Evolutionary conservation across 2,113 vertebrate genomes (phyloP).

Genomic region (Platanista minor): DNA sequence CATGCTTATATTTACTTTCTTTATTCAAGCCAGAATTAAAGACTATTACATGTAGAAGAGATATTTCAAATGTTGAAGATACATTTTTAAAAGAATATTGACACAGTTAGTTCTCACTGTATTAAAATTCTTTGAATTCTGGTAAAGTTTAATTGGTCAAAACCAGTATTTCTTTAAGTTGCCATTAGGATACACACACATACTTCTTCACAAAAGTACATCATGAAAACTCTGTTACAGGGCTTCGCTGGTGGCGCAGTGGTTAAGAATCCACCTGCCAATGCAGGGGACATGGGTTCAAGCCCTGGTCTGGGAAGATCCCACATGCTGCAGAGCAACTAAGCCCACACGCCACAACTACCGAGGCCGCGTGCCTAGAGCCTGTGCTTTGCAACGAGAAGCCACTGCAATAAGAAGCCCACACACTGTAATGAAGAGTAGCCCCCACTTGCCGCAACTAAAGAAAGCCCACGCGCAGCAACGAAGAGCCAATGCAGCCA

Average conservation of each 20-base stretch:
- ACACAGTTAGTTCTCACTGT: not conserved
- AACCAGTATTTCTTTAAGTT: not conserved
- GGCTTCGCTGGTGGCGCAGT: not conserved
- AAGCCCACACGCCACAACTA: too few relatives aligned
- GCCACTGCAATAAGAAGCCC: too few relatives aligned
- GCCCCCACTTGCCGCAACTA: too few relatives aligned
- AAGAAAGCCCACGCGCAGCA: too few relatives aligned
- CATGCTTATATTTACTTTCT: constrained; percentile 4
- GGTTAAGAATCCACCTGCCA: too few relatives aligned
- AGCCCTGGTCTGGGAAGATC: too few relatives aligned
- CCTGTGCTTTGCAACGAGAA: too few relatives aligned
- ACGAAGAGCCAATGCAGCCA: too few relatives aligned
- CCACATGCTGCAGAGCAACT: too few relatives aligned
- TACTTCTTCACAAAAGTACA: not conserved
- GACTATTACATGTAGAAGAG: not conserved
- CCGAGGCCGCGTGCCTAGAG: too few relatives aligned
- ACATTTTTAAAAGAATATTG: constrained; percentile 10
- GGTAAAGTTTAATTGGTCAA: not conserved
- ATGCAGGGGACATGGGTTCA: too few relatives aligned
- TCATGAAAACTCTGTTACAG: not conserved
- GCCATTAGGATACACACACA: not conserved
- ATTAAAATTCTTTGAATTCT: constrained; percentile 18
- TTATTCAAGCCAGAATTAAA: constrained; percentile 24
- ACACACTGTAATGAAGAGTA: too few relatives aligned
- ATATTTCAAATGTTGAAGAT: not conserved